Percentiles rank a stretch among this genome's conserved stretches.
phyloP scores from a whole-genome alignment of 1,140 invertebrate species.

The Pseudobourletiella spinata region DNA sequence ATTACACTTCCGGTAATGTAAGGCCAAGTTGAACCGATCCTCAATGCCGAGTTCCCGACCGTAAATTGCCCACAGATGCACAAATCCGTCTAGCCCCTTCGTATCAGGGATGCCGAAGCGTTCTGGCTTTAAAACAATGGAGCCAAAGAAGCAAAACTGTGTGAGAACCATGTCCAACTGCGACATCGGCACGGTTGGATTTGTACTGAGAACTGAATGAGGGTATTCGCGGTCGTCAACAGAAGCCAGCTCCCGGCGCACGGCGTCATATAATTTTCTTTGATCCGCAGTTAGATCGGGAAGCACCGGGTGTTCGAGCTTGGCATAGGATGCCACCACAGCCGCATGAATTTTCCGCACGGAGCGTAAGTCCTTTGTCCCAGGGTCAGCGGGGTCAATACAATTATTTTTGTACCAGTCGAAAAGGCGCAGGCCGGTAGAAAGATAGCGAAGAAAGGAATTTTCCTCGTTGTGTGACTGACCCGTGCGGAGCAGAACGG shows the following conservation, averaged over 20 bases:
- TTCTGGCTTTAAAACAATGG: conserved; percentile 13
- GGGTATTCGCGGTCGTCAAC: conserved; percentile 7
- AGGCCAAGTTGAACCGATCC: too few species aligned
- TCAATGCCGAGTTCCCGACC: conserved; percentile 21
- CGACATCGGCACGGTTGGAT: conserved; percentile 28
- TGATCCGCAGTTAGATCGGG: conserved; percentile 9
- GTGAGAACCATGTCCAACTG: conserved; percentile 24
- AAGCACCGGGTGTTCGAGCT: too few species aligned
- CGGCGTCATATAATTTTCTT: background rate
- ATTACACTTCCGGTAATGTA: background rate
- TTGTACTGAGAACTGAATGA: conserved; percentile 18
- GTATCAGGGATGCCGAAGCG: conserved; percentile 17
- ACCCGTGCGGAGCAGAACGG: conserved; percentile 19
- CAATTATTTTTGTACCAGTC: too few species aligned
- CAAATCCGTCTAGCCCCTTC: conserved; percentile 17
- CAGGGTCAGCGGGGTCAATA: too few species aligned
- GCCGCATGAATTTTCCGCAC: too few species aligned
- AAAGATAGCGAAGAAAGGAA: conserved; percentile 11
- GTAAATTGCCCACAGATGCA: conserved; percentile 31
- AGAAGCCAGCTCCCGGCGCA: conserved; percentile 7
- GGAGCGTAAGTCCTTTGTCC: too few species aligned
- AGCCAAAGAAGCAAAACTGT: conserved; percentile 26
- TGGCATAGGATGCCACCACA: too few species aligned
- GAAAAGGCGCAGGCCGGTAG: conserved; percentile 6
- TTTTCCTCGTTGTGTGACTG: conserved; percentile 13